These are phyloP conservation scores for Drosophila ironensis DNA, from an alignment of 1,140 invertebrate genomes.

Conservation along the genomic window DNA sequence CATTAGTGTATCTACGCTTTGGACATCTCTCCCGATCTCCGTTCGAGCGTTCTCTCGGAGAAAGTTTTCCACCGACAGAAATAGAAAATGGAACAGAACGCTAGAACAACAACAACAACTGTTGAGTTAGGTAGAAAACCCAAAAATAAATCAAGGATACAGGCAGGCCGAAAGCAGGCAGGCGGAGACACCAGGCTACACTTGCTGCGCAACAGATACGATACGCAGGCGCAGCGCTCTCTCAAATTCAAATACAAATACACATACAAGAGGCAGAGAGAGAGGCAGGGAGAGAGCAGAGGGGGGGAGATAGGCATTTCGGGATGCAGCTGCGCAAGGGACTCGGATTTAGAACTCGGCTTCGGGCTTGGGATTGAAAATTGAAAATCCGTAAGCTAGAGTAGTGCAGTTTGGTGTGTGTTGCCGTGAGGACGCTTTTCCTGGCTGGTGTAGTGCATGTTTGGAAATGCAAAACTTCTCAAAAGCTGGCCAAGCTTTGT, in stretches of 20 bases:
- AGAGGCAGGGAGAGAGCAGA: neutral
- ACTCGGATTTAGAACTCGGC: constrained; percentile 60
- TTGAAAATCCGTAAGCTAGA: constrained; percentile 56
- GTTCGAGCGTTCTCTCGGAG: constrained; percentile 29
- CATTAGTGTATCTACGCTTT: constrained; percentile 16
- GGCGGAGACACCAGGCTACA: too few relatives aligned
- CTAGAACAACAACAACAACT: constrained; percentile 33
- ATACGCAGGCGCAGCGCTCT: neutral
- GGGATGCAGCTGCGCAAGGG: constrained; percentile 54
- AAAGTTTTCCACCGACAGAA: constrained; percentile 57
- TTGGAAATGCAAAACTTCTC: constrained; percentile 22
- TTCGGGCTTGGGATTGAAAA: constrained; percentile 38
- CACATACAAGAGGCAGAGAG: neutral
- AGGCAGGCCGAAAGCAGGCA: constrained; percentile 48
- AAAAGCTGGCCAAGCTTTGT: constrained; percentile 7
- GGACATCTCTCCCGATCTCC: neutral
- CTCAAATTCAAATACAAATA: neutral
- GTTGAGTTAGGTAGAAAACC: constrained; percentile 62
- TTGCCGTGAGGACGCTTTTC: constrained; percentile 69
- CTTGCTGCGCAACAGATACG: constrained; percentile 75
- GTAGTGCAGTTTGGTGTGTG: constrained; percentile 70
- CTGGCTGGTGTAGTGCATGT: constrained; percentile 36
- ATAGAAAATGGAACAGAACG: neutral
- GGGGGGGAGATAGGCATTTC: constrained; percentile 12
- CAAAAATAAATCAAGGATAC: constrained; percentile 78